Evolutionary conservation across 2,113 vertebrate species (phyloP).

Genomic region (Chamaea fasciata): DNA sequence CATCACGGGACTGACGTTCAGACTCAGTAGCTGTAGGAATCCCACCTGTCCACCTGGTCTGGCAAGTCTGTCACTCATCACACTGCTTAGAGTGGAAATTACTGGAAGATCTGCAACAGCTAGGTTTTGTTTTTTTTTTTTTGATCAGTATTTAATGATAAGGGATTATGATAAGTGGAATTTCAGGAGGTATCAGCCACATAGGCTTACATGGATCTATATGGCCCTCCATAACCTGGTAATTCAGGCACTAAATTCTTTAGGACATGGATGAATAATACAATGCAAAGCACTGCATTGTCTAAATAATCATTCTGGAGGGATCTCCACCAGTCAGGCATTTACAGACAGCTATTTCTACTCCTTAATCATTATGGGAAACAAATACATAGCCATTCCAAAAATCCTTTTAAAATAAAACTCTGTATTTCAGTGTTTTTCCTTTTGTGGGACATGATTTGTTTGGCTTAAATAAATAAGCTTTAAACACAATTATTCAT

Average conservation of each 20-base stretch:
- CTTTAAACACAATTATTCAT: not conserved
- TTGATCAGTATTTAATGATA: not conserved
- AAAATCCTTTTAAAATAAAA: not conserved
- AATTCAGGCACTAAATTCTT: not conserved
- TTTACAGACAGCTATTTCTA: not conserved
- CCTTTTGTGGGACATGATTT: not conserved
- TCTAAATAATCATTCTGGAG: not conserved
- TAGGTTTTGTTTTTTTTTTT: not conserved
- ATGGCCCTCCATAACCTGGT: not conserved
- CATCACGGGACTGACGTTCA: rapidly evolving
- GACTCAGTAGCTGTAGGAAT: not conserved
- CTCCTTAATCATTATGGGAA: not conserved
- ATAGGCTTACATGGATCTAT: rapidly evolving
- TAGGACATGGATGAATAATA: not conserved
- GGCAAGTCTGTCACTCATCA: not conserved
- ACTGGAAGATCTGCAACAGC: not conserved
- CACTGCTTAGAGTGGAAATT: not conserved
- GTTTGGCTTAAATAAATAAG: not conserved
- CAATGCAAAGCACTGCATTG: not conserved
- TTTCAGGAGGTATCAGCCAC: not conserved
- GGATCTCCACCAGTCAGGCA: not conserved
- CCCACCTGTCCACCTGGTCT: not conserved
- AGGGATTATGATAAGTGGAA: not conserved
- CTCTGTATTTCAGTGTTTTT: not conserved
- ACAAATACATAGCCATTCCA: not conserved